Percentiles rank a stretch among this genome's conserved stretches.
These are phyloP conservation scores for Ailuropoda melanoleuca DNA, from an alignment of 2,113 vertebrate species.

Conservation along the genomic window DNA sequence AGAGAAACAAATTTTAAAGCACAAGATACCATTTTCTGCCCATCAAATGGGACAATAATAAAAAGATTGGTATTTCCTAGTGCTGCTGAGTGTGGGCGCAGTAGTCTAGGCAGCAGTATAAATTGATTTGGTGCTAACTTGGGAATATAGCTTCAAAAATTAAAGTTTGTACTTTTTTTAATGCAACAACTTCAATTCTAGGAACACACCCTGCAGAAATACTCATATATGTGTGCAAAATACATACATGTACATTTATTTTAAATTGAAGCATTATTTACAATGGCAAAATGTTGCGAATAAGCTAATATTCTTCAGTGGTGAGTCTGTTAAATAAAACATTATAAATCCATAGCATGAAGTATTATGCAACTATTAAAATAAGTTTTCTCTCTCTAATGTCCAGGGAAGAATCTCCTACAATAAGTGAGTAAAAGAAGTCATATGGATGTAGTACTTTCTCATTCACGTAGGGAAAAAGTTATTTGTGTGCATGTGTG, in stretches of 20 bases:
- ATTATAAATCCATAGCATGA: neutral
- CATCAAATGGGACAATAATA: neutral
- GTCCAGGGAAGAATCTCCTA: neutral
- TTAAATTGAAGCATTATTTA: neutral
- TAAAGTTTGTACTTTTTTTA: neutral
- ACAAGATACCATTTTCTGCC: neutral
- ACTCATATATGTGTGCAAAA: neutral
- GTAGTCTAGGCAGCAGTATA: neutral
- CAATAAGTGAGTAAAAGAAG: neutral
- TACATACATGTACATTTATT: neutral
- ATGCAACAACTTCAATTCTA: neutral
- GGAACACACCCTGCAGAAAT: neutral
- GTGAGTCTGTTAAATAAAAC: neutral
- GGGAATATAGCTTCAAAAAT: neutral
- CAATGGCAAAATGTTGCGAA: neutral
- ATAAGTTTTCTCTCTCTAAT: neutral
- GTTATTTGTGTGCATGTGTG: neutral
- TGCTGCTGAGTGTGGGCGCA: neutral
- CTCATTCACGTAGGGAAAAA: neutral
- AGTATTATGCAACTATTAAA: neutral
- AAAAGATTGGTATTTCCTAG: neutral
- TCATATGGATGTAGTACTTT: neutral
- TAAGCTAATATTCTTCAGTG: neutral
- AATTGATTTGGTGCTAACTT: neutral
- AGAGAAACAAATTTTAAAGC: constrained; percentile 12